These are phyloP conservation scores for Epizoanthus rinbou DNA, from an alignment of 92 coral and sea anemone species.

Conservation along the genomic window DNA sequence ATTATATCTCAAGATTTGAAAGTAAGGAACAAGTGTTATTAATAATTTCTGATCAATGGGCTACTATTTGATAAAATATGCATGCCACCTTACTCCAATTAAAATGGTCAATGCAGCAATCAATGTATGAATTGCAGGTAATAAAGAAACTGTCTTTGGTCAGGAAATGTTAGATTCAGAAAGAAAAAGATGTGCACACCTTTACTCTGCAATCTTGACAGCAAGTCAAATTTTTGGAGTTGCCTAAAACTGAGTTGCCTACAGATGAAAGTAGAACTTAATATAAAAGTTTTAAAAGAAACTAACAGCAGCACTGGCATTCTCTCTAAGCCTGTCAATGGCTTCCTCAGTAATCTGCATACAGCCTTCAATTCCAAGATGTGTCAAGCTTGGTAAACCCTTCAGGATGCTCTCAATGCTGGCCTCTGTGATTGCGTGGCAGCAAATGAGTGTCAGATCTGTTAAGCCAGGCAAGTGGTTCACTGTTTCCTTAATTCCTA, in stretches of 20 bases:
- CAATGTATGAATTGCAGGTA: too few relatives aligned
- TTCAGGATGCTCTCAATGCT: constrained; percentile 68
- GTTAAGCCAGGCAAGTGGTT: constrained; percentile 76
- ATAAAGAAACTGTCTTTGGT: too few relatives aligned
- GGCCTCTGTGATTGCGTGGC: constrained; percentile 67
- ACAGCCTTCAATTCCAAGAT: constrained; percentile 90
- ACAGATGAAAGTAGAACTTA: background rate
- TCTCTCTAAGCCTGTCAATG: constrained; percentile 68
- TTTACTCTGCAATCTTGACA: too few relatives aligned
- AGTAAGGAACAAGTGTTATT: too few relatives aligned
- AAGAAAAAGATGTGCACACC: too few relatives aligned
- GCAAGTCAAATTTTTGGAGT: background rate
- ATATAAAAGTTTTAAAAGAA: constrained; percentile 49
- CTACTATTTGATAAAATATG: too few relatives aligned
- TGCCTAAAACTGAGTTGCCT: too few relatives aligned
- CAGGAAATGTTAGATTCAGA: too few relatives aligned
- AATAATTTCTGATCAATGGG: too few relatives aligned
- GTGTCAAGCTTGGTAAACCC: constrained; percentile 81
- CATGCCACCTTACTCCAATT: too few relatives aligned
- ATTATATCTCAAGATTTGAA: too few relatives aligned
- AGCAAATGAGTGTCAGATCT: constrained; percentile 77
- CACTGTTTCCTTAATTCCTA: constrained; percentile 71
- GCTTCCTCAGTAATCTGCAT: constrained; percentile 66
- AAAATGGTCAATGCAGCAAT: too few relatives aligned
- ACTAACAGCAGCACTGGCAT: constrained; percentile 66